Percentiles rank a stretch among this genome's conserved stretches.
Conservation (phyloP, 2,113 vertebrate species). For the Scomber colias region DNA sequence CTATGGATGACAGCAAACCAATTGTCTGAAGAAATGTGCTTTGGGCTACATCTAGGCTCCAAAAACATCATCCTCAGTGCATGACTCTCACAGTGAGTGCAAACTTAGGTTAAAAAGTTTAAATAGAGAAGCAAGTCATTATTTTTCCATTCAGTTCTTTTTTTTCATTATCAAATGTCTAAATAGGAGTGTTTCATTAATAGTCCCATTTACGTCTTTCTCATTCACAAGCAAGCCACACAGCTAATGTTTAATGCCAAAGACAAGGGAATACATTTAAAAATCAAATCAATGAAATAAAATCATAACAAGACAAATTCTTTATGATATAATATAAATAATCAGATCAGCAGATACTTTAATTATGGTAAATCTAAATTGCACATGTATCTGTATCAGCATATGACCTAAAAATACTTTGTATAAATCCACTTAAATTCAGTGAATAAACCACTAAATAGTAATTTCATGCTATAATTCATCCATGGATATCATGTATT, state of each 20-base stretch:
- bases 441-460: constrained; percentile 21
- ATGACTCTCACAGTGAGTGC: neutral
- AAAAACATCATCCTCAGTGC: neutral
- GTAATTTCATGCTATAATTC: constrained; percentile 38
- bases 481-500: neutral
- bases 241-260: neutral
- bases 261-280: neutral
- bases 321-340: constrained; percentile 5
- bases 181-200: neutral
- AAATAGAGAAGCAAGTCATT: neutral
- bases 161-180: constrained; percentile 2
- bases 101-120: neutral
- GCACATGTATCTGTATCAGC: neutral
- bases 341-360: neutral
- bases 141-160: neutral
- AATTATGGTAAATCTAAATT: neutral
- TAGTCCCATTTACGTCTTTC: neutral
- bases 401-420: neutral
- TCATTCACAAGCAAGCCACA: neutral
- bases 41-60: neutral
- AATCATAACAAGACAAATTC: neutral
- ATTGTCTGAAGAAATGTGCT: constrained; percentile 16
- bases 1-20: constrained; percentile 1
- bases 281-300: constrained; percentile 2
- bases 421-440: constrained; percentile 13